Evolutionary conservation across 2,888 invertebrate species (phyloP).

Genomic region (Microctonus brassicae): DNA sequence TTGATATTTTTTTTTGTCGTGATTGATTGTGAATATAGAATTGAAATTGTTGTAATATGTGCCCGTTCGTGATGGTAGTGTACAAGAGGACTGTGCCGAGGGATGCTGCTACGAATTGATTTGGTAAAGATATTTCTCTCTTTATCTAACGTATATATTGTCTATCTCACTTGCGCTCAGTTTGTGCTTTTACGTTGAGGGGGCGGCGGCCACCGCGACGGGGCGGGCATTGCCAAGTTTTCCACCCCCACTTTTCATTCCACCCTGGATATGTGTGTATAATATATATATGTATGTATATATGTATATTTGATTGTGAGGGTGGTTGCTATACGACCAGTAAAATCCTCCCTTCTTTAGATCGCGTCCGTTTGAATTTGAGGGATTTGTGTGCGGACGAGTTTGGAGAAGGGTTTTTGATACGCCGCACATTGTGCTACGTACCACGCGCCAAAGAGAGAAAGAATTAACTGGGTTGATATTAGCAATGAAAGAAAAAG

Average conservation of each 20-base stretch:
- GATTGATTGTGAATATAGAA: constrained; percentile 1
- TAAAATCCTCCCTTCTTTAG: constrained; percentile 9
- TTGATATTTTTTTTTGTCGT: no score
- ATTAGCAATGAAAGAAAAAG: constrained; percentile 28
- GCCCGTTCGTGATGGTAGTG: constrained; percentile 8
- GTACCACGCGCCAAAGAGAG: background rate
- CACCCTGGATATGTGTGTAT: no score
- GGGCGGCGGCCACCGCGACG: constrained; percentile 32
- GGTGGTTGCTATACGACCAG: constrained; percentile 14
- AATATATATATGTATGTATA: no score
- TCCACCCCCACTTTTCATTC: constrained; percentile 40
- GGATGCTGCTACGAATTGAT: constrained; percentile 48
- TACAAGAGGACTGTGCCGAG: constrained; percentile 18
- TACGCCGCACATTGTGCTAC: background rate
- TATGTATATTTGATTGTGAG: background rate
- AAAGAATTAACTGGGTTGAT: background rate
- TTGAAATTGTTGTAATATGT: background rate
- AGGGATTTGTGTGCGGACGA: constrained; percentile 13
- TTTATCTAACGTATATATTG: no score
- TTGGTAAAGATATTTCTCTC: constrained; percentile 48
- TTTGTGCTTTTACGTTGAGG: constrained; percentile 5
- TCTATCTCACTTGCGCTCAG: background rate
- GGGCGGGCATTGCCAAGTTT: constrained; percentile 32
- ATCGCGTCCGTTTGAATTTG: constrained; percentile 9
- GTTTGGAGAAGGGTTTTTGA: background rate